phyloP scores from a whole-genome alignment of 35 echinoderm and acorn worm genomes.

The Heliocidaris tuberculata region DNA sequence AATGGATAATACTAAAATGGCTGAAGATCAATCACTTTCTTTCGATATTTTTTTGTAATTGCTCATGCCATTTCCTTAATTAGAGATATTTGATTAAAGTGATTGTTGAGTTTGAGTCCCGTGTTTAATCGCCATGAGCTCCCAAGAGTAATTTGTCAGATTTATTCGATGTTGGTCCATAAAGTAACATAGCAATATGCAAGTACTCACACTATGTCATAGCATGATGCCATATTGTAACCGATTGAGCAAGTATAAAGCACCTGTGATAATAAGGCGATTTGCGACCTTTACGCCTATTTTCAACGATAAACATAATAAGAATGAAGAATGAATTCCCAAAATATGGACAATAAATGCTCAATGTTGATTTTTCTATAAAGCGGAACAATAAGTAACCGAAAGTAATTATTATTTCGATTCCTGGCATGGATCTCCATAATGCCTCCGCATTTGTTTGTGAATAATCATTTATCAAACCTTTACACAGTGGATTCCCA shows the following conservation, averaged over 20 bases:
- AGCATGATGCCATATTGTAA: not conserved
- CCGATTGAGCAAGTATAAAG: not conserved
- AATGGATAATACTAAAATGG: not conserved
- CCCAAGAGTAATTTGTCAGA: not conserved
- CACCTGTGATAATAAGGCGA: not conserved
- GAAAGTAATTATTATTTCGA: no score
- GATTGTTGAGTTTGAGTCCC: not conserved
- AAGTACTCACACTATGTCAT: not conserved
- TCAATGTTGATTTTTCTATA: no score
- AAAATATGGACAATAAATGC: no score
- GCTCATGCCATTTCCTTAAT: not conserved
- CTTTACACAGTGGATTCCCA: no score
- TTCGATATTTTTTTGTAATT: not conserved
- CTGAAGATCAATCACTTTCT: not conserved
- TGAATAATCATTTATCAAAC: no score
- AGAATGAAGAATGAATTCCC: no score
- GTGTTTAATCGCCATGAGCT: no score
- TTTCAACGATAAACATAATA: no score
- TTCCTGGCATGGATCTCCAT: no score
- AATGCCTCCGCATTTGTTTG: no score
- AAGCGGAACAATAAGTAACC: no score
- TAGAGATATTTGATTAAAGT: not conserved
- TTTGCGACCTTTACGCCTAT: not conserved
- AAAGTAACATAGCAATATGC: not conserved
- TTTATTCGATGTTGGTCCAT: not conserved